Evolutionary conservation across 2,797 vertebrate genomes (phyloP).

Genomic region (Phataginus tricuspis): DNA sequence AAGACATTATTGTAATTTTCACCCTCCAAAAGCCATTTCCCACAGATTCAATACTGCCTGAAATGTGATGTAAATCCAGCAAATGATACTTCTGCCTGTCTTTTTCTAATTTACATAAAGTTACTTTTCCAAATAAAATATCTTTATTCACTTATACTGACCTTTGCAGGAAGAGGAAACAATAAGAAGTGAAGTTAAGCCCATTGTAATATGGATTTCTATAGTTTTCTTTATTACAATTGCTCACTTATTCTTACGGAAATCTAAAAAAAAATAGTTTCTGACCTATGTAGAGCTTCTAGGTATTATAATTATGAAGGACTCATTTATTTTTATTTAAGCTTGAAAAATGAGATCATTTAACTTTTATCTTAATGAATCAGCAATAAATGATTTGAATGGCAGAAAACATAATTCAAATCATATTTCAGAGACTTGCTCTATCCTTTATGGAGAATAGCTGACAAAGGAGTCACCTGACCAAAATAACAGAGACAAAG

Average conservation of each 20-base stretch:
- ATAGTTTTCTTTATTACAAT: conserved; percentile 67
- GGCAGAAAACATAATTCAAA: conserved; percentile 1
- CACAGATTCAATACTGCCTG: not conserved
- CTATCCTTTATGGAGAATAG: conserved; percentile 2
- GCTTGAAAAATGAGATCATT: conserved; percentile 44
- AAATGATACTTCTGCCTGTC: not conserved
- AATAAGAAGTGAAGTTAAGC: conserved; percentile 75
- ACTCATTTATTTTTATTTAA: conserved; percentile 41
- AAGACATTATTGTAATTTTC: not conserved
- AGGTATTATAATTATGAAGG: conserved; percentile 53
- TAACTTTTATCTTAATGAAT: conserved; percentile 70
- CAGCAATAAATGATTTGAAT: conserved; percentile 24
- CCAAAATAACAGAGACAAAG: not conserved
- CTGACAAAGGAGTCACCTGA: not conserved
- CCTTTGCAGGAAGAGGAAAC: conserved; percentile 40
- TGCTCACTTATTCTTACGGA: not conserved
- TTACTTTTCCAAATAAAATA: conserved; percentile 60
- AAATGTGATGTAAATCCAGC: not conserved
- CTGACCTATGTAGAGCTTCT: conserved; percentile 59
- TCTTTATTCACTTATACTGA: conserved; percentile 52
- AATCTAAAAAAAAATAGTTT: conserved; percentile 46
- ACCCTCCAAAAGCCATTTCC: not conserved
- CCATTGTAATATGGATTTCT: conserved; percentile 75
- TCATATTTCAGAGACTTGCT: not conserved
- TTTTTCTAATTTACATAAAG: conserved; percentile 42